Evolutionary conservation across 2,888 invertebrate species (phyloP), one percentile per base, ranked within the genome.

Genomic region (Uloborus plumipes): DNA sequence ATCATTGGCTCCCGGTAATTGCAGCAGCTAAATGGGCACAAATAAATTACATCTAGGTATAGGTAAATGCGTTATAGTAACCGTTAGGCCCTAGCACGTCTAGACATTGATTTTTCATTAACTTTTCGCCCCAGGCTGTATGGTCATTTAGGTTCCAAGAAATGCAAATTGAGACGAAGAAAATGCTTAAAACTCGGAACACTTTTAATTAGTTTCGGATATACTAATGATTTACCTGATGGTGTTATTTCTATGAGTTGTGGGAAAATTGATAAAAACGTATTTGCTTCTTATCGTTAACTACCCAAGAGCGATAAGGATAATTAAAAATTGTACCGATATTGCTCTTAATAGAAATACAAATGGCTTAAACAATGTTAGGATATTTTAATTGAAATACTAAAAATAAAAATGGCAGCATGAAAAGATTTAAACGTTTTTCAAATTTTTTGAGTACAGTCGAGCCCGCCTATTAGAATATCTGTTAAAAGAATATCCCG

Each of bases 181-280:
- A 74, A 53, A 65, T 69, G 61, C 69, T 77, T 77, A 64, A 70
- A 70, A 70, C 61, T 62, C 18, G 64, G 55, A 55, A 70, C 51
- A 51, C 64, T 70, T 77, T 70, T 77, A 77, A 77, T 77, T 77
- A 70, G 77, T 69, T 70, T 47, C 47, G 64, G 77, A 55, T 53
- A 26, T 53, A 64, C 64, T 70, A 77, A 69, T 77, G 70, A 70
- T 77, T 77, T 70, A 64, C 64, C 49, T 51, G 69, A 69, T 67
- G 67, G 51, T 76, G 69, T 50, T 39, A 51, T 18, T 49, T 69
- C 61, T 53, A 18, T 61, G 51, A 76, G 61, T 76, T 49, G 59
- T 59, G 59, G 61, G 76, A 53, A 55, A 73, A 61, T 26, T 26
- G 26, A 26, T 26, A 26, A 26, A 26, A 26, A 26, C 26, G 26